Conservation (phyloP, 2,888 invertebrate genomes). For the Chrysotoxum bicinctum region DNA sequence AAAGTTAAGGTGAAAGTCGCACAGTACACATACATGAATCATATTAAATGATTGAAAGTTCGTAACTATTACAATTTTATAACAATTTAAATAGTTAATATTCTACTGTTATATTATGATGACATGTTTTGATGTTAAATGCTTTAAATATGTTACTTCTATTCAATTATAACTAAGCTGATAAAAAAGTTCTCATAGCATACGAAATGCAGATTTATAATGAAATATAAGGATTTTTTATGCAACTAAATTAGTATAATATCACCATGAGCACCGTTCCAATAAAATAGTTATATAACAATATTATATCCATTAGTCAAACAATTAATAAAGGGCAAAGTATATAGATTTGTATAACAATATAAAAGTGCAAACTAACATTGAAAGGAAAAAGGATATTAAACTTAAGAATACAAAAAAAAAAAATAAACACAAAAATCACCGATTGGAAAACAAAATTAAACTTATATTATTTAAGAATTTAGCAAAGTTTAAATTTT, state of each 20-base stretch:
- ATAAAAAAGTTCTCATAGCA: slow-evolving; percentile 27
- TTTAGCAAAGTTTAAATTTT: slow-evolving; percentile 15
- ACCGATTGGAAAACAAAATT: slow-evolving; percentile 32
- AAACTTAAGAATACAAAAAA: slow-evolving; percentile 9
- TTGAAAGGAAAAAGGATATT: slow-evolving; percentile 36
- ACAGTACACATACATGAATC: background rate
- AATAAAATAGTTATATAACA: slow-evolving; percentile 52
- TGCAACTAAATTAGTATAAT: slow-evolving; percentile 54
- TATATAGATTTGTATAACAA: slow-evolving; percentile 24
- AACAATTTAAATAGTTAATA: background rate
- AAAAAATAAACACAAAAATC: slow-evolving; percentile 18
- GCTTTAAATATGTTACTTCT: background rate
- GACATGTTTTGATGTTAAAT: slow-evolving; percentile 24
- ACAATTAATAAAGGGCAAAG: slow-evolving; percentile 66
- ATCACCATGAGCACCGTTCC: slow-evolving; percentile 67
- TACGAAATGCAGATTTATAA: slow-evolving; percentile 51
- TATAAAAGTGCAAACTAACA: slow-evolving; percentile 69
- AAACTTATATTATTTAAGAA: slow-evolving; percentile 28
- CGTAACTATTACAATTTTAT: background rate
- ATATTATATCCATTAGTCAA: slow-evolving; percentile 53
- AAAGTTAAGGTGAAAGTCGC: background rate
- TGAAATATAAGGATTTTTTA: slow-evolving; percentile 33
- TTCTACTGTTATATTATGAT: slow-evolving; percentile 10
- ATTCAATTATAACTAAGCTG: slow-evolving; percentile 18
- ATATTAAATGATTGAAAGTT: background rate